Evolutionary conservation across 2,113 vertebrate species (phyloP).

Genomic region (Elaphurus davidianus): DNA sequence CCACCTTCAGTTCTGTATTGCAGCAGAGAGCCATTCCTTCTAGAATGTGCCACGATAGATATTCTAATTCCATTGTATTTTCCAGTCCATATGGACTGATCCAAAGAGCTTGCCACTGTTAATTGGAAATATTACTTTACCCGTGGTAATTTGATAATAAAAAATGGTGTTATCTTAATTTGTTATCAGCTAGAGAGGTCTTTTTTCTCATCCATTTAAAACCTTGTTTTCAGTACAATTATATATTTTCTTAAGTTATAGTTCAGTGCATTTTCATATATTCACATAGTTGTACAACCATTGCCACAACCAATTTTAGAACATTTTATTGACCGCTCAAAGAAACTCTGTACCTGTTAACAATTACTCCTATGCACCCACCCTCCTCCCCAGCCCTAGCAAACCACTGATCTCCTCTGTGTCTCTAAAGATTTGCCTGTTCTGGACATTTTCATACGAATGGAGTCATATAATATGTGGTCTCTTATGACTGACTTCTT

Average conservation of each 20-base stretch:
- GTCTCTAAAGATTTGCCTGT: background rate
- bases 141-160: background rate
- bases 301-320: background rate
- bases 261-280: background rate
- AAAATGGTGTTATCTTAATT: slow-evolving; percentile 26
- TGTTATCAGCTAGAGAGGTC: background rate
- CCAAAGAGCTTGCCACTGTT: background rate
- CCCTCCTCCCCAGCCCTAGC: background rate
- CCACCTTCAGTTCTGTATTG: background rate
- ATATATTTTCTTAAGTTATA: background rate
- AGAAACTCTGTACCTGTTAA: background rate
- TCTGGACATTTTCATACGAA: background rate
- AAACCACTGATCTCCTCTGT: background rate
- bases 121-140: background rate
- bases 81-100: background rate
- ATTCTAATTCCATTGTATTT: background rate
- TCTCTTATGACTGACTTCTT: background rate
- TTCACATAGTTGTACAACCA: background rate
- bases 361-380: background rate
- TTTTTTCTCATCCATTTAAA: background rate
- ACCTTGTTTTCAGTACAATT: background rate
- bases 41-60: background rate
- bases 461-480: background rate
- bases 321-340: background rate
- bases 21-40: background rate